Percentiles rank a stretch among this genome's conserved stretches.
phyloP scores from a whole-genome alignment of 1,140 invertebrate genomes.

The Drosophila watanabei region DNA sequence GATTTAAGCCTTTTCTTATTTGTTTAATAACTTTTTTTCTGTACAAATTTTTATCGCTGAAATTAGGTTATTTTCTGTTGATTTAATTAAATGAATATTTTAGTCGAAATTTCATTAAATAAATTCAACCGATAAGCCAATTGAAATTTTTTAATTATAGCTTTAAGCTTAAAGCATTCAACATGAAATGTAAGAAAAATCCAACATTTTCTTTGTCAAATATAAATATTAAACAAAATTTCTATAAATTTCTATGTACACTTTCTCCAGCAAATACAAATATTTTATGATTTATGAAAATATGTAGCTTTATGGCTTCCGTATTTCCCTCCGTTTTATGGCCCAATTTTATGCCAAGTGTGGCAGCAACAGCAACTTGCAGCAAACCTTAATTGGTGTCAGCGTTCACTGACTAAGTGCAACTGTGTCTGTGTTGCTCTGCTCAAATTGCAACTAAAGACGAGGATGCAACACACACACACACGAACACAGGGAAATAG shows the following conservation, averaged over 20 bases:
- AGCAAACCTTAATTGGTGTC: slow-evolving; percentile 76
- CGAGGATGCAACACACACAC: slow-evolving; percentile 35
- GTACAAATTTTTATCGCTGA: neutral
- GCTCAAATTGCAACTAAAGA: slow-evolving; percentile 77
- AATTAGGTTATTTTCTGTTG: neutral
- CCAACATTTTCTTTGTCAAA: neutral
- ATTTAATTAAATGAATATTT: neutral
- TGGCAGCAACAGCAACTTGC: slow-evolving; percentile 13
- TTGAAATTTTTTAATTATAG: neutral
- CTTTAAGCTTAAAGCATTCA: neutral
- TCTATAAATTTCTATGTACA: neutral
- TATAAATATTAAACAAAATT: neutral
- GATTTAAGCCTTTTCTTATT: neutral
- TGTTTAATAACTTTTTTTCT: neutral
- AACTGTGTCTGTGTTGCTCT: slow-evolving; percentile 29
- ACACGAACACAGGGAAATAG: slow-evolving; percentile 13
- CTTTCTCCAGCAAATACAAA: neutral
- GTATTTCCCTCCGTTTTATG: neutral
- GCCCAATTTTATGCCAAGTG: slow-evolving; percentile 14
- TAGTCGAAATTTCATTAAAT: neutral
- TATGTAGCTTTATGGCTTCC: neutral
- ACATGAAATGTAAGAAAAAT: neutral
- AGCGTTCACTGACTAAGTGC: slow-evolving; percentile 57
- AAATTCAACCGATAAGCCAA: neutral
- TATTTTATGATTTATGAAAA: slow-evolving; percentile 4